phyloP scores from a whole-genome alignment of 1,140 invertebrate species.

The Pachyrhynchus sulphureomaculatus region DNA sequence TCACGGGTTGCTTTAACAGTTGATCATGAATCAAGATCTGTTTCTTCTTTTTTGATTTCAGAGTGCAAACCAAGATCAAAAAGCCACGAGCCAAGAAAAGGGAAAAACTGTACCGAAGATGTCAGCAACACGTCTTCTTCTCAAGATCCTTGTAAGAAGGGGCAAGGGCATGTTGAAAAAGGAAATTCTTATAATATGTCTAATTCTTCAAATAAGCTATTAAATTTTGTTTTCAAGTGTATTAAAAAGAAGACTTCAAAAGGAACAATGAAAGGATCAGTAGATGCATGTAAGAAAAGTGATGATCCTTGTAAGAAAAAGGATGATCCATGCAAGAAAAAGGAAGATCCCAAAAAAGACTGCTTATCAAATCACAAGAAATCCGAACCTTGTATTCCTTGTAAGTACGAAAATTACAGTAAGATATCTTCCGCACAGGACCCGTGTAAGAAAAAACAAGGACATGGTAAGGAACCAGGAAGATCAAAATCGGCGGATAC shows the following conservation, averaged over 20 bases:
- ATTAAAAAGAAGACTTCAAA: constrained; percentile 12
- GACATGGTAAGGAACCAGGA: too few species aligned
- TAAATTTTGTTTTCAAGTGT: too few species aligned
- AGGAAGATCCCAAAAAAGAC: constrained; percentile 18
- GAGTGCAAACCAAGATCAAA: too few species aligned
- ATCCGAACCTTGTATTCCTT: constrained; percentile 3
- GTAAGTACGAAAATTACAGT: constrained; percentile 11
- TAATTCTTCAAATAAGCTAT: too few species aligned
- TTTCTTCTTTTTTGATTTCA: too few species aligned
- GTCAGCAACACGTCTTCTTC: too few species aligned
- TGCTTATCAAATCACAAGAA: constrained; percentile 14
- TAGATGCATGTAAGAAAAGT: constrained; percentile 16
- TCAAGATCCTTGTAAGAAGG: constrained; percentile 16
- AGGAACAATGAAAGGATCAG: constrained; percentile 1
- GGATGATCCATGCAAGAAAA: constrained; percentile 21
- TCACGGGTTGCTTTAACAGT: too few species aligned
- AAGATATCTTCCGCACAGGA: neutral
- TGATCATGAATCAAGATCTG: too few species aligned
- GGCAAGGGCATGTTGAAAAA: constrained; percentile 14
- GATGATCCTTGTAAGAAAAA: constrained; percentile 5
- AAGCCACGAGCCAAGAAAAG: too few species aligned
- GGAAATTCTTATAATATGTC: constrained; percentile 12
- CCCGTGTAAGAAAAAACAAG: neutral
- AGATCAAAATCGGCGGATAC: too few species aligned
- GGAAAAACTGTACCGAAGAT: neutral